Evolutionary conservation across 1,140 invertebrate genomes (phyloP).

Genomic region (Apocrypta bakeri): DNA sequence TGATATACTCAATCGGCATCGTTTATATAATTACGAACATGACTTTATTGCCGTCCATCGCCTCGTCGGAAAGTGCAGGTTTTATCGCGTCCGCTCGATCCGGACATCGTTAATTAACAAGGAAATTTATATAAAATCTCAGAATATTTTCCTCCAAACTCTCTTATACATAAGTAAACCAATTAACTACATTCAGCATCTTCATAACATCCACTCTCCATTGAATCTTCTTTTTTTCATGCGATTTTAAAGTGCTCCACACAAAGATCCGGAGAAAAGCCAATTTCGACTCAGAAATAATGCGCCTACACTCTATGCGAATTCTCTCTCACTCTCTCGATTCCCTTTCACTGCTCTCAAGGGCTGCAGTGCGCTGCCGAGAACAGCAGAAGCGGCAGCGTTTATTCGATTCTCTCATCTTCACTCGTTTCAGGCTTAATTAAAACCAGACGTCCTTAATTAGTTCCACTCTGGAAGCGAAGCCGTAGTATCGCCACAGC

Average conservation of each 20-base stretch:
- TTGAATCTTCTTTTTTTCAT: neutral
- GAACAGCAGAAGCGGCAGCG: constrained; percentile 36
- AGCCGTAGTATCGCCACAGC: constrained; percentile 25
- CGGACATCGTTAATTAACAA: constrained; percentile 32
- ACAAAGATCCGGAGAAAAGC: constrained; percentile 19
- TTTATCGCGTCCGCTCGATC: constrained; percentile 26
- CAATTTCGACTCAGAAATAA: constrained; percentile 37
- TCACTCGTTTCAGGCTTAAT: constrained; percentile 57
- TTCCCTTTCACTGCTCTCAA: neutral
- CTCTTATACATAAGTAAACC: neutral
- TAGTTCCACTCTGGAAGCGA: constrained; percentile 48
- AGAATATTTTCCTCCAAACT: constrained; percentile 13
- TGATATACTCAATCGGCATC: constrained; percentile 40
- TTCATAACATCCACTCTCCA: constrained; percentile 9
- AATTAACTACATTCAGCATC: constrained; percentile 35
- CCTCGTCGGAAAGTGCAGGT: constrained; percentile 19
- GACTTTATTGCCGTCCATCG: constrained; percentile 36
- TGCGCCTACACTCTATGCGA: constrained; percentile 1
- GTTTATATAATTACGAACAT: constrained; percentile 43
- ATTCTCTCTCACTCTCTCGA: neutral
- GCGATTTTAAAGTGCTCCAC: neutral
- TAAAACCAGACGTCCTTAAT: constrained; percentile 58
- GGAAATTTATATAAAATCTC: constrained; percentile 26
- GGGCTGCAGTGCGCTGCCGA: neutral
- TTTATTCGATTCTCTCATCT: constrained; percentile 57